phyloP scores from a whole-genome alignment of 2,888 invertebrate genomes.

The Leptura quadrifasciata region DNA sequence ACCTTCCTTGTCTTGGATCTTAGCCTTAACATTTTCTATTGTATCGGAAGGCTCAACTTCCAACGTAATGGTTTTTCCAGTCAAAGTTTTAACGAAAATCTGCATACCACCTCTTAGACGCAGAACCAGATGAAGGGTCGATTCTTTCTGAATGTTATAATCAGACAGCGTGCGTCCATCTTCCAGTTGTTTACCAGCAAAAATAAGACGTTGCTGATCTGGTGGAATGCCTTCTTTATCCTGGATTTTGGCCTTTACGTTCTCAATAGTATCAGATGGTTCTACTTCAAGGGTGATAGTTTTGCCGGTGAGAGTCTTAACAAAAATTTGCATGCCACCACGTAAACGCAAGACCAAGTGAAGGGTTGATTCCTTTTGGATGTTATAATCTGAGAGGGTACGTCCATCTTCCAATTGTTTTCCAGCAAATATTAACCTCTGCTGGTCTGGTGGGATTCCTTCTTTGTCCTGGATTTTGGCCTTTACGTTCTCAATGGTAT shows the following conservation, averaged over 20 bases:
- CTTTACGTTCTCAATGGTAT: background rate
- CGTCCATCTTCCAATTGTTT: background rate
- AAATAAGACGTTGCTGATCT: background rate
- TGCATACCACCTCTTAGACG: background rate
- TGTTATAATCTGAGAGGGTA: background rate
- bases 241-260: background rate
- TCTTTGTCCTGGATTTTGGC: constrained; percentile 2
- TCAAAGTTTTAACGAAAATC: constrained; percentile 1
- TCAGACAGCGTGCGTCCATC: background rate
- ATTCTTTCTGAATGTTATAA: background rate
- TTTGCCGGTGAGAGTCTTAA: background rate
- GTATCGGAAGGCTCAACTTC: background rate
- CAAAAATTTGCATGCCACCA: background rate
- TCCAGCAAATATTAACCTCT: background rate
- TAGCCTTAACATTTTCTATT: background rate
- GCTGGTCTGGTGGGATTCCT: constrained; percentile 1
- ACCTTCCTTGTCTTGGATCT: constrained; percentile 27
- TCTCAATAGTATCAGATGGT: background rate
- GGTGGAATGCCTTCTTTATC: background rate
- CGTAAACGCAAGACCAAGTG: background rate
- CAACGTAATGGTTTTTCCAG: background rate
- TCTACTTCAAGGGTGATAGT: background rate
- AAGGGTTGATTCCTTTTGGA: background rate
- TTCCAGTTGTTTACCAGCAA: background rate
- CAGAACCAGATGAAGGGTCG: background rate